Evolutionary conservation across 2,797 vertebrate genomes (phyloP).

Genomic region (Etheostoma perlongum): DNA sequence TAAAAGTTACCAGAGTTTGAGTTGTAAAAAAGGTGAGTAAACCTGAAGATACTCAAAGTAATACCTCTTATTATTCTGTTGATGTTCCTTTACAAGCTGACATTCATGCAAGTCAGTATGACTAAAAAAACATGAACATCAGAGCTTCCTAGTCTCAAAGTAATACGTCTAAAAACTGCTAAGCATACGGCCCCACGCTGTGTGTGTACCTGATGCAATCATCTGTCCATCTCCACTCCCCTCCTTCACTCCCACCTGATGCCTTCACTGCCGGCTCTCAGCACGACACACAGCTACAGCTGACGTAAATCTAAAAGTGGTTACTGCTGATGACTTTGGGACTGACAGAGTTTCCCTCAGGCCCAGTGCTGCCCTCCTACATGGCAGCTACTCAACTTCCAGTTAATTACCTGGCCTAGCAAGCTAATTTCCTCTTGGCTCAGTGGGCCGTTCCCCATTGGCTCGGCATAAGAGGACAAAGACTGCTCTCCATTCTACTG

Average conservation of each 20-base stretch:
- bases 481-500: slow-evolving; percentile 62
- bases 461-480: slow-evolving; percentile 61
- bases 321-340: slow-evolving; percentile 68
- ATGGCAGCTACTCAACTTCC: slow-evolving; percentile 72
- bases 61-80: not conserved
- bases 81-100: not conserved
- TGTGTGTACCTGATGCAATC: not conserved
- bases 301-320: slow-evolving; percentile 56
- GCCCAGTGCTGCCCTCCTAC: slow-evolving; percentile 58
- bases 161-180: not conserved
- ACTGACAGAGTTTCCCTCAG: slow-evolving; percentile 62
- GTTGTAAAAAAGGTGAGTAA: not conserved
- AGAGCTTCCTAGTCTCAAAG: not conserved
- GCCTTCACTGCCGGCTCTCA: slow-evolving; percentile 27
- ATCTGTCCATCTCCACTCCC: slow-evolving; percentile 13
- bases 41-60: not conserved
- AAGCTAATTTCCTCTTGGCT: slow-evolving; percentile 76
- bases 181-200: not conserved
- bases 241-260: slow-evolving; percentile 23
- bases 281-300: slow-evolving; percentile 17
- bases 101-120: not conserved
- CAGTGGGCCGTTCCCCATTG: slow-evolving; percentile 63
- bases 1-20: not conserved
- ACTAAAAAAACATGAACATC: not conserved
- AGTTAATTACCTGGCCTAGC: slow-evolving; percentile 80